Percentiles rank a stretch among this genome's conserved stretches.
Evolutionary conservation across 2,797 vertebrate genomes (phyloP).

Genomic region (Remorina albescens): DNA sequence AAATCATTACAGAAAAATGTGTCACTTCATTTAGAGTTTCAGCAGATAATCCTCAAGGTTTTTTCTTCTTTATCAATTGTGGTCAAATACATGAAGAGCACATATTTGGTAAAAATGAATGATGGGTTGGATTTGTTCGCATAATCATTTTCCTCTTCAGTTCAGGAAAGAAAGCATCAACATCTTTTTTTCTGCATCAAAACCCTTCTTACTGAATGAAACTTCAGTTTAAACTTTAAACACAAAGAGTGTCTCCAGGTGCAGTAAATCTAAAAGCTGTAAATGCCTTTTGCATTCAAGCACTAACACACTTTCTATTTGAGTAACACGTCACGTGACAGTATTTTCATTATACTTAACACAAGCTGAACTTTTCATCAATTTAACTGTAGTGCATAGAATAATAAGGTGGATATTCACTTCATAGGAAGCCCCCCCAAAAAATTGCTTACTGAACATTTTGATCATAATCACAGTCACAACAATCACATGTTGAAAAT

Average conservation of each 20-base stretch:
- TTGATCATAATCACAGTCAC: no score
- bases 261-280: background rate
- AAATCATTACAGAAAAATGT: conserved; percentile 49
- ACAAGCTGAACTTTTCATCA: background rate
- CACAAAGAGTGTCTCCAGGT: background rate
- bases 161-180: background rate
- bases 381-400: background rate
- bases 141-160: background rate
- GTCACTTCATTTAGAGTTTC: conserved; percentile 9
- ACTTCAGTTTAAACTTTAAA: conserved; percentile 14
- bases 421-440: background rate
- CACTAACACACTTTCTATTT: background rate
- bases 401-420: background rate
- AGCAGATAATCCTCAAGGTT: background rate
- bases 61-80: conserved; percentile 1
- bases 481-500: no score
- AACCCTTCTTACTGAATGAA: background rate
- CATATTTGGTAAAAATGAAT: background rate
- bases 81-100: background rate
- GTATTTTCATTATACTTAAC: background rate
- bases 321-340: background rate
- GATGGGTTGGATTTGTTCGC: conserved; percentile 24
- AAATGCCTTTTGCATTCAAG: background rate
- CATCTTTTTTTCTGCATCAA: conserved; percentile 5
- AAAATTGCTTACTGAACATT: background rate